Conservation (phyloP, 2,888 invertebrate genomes). For the Trichogramma dendrolimi region DNA sequence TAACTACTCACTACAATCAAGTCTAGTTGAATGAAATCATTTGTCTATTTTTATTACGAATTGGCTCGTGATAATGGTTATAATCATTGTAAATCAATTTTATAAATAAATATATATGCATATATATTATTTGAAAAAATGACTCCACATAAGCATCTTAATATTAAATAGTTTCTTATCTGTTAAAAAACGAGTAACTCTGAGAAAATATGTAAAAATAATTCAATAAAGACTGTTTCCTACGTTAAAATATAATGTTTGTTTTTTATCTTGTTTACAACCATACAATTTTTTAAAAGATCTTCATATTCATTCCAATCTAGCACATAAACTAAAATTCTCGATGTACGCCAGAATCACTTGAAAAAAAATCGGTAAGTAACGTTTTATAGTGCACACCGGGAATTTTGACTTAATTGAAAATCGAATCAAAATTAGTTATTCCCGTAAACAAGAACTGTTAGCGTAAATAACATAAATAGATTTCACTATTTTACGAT, state of each 20-base stretch:
- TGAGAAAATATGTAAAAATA: constrained; percentile 10
- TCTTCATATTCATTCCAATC: no score
- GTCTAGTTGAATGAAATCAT: constrained; percentile 14
- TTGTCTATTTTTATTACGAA: constrained; percentile 14
- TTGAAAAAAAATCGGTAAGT: no score
- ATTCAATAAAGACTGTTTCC: constrained; percentile 19
- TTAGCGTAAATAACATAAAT: no score
- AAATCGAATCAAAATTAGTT: no score
- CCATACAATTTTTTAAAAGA: no score
- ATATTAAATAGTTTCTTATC: constrained; percentile 20
- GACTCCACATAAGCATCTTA: constrained; percentile 21
- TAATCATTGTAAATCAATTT: constrained; percentile 26
- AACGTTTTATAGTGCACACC: no score
- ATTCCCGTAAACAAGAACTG: no score
- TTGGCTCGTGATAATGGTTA: constrained; percentile 24
- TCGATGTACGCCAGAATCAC: no score
- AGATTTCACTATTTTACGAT: no score
- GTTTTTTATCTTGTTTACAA: background rate
- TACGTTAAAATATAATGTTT: constrained; percentile 15
- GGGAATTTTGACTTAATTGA: no score
- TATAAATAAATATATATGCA: constrained; percentile 1
- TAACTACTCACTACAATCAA: constrained; percentile 5
- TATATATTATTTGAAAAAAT: constrained; percentile 15
- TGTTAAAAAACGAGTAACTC: constrained; percentile 13
- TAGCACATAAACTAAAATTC: no score